phyloP scores from a whole-genome alignment of 1,140 invertebrate genomes.

The Myzus persicae region DNA sequence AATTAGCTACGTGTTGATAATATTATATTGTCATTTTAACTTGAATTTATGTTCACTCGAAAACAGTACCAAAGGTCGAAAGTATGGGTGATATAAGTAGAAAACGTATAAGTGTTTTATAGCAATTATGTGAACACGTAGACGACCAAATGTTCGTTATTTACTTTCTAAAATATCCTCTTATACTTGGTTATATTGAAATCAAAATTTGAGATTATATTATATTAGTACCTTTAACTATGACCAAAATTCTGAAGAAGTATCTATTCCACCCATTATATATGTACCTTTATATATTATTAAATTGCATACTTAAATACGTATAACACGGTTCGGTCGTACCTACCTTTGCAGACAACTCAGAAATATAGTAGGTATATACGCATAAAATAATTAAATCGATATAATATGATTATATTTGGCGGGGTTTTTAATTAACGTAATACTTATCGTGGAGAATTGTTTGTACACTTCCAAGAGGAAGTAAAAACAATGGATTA shows the following conservation, averaged over 20 bases:
- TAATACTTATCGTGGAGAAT: not conserved
- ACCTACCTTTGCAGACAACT: not conserved
- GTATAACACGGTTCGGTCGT: not conserved
- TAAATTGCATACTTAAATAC: not conserved
- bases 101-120: not conserved
- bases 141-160: too few relatives aligned
- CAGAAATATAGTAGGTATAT: not conserved
- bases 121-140: too few relatives aligned
- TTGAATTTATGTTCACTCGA: not conserved
- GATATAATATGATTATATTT: constrained; percentile 3
- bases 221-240: too few relatives aligned
- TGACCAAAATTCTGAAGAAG: not conserved
- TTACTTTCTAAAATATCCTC: not conserved
- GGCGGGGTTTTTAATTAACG: not conserved
- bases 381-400: not conserved
- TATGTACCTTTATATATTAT: not conserved
- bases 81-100: not conserved
- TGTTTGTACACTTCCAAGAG: not conserved
- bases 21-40: not conserved
- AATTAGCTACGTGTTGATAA: not conserved
- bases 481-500: not conserved
- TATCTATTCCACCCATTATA: not conserved
- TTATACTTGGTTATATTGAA: not conserved
- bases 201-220: not conserved
- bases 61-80: not conserved